Percentiles rank a stretch among this genome's conserved stretches.
phyloP scores from a whole-genome alignment of 2,113 vertebrate genomes.

The Nothocercus julius region DNA sequence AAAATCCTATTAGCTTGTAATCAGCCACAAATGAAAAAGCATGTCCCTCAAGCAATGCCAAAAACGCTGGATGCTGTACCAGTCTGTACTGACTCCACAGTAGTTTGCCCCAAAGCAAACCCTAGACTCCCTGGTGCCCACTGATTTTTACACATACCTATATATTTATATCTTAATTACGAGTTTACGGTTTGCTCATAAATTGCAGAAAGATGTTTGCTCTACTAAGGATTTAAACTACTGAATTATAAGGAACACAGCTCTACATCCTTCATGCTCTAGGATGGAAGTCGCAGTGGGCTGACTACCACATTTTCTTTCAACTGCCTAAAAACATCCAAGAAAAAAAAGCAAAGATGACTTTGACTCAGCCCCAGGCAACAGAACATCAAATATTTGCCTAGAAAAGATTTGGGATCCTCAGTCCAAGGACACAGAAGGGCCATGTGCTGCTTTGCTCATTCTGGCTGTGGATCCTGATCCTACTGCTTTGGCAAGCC shows the following conservation, averaged over 20 bases:
- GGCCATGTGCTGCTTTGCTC: not conserved
- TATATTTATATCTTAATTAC: constrained; percentile 22
- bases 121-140: not conserved
- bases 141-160: not conserved
- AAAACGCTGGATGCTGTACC: not conserved
- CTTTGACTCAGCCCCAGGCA: not conserved
- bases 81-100: not conserved
- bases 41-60: constrained; percentile 5
- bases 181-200: not conserved
- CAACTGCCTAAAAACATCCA: not conserved
- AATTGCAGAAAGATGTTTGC: not conserved
- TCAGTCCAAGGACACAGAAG: constrained; percentile 12
- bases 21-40: constrained; percentile 48
- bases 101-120: constrained; percentile 18
- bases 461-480: not conserved
- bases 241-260: not conserved
- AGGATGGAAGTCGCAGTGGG: not conserved
- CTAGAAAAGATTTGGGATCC: not conserved
- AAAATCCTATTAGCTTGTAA: constrained; percentile 58
- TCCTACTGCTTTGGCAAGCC: not conserved
- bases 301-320: not conserved
- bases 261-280: not conserved
- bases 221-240: not conserved
- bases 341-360: constrained; percentile 3
- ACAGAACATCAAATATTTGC: constrained; percentile 38